Percentiles rank a stretch among this genome's conserved stretches.
These are phyloP conservation scores for Notodonta ziczac DNA, from an alignment of 2,888 invertebrate species.

Conservation along the genomic window DNA sequence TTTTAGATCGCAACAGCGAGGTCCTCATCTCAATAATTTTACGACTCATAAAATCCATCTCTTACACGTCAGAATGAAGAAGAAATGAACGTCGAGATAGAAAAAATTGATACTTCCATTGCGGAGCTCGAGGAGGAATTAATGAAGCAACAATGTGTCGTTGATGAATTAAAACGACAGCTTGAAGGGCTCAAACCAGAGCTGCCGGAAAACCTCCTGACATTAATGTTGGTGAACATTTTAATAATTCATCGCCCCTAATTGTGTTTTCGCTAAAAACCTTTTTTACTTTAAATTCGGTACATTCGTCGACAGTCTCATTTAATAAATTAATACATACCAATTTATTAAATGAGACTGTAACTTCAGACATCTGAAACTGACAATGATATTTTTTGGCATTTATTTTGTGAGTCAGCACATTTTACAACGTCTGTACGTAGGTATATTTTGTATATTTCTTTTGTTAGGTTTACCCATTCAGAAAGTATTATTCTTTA, in stretches of 20 bases:
- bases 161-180: constrained; percentile 46
- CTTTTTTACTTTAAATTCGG: not conserved
- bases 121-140: constrained; percentile 43
- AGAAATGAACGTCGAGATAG: constrained; percentile 49
- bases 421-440: no score
- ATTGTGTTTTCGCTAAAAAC: constrained; percentile 7
- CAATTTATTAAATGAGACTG: no score
- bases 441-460: no score
- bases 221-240: constrained; percentile 47
- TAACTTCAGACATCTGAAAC: no score
- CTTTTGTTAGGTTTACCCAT: no score
- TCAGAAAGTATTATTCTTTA: no score
- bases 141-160: constrained; percentile 39
- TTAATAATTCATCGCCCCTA: constrained; percentile 9
- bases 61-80: constrained; percentile 51
- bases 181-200: constrained; percentile 40
- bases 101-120: constrained; percentile 40
- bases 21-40: not conserved
- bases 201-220: constrained; percentile 56
- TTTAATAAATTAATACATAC: not conserved
- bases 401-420: no score
- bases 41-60: not conserved
- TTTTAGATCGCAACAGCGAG: no score
- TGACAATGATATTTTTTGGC: no score
- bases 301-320: constrained; percentile 1